These are phyloP conservation scores for Camponotus fellah DNA, from an alignment of 2,888 invertebrate species.

Conservation along the genomic window DNA sequence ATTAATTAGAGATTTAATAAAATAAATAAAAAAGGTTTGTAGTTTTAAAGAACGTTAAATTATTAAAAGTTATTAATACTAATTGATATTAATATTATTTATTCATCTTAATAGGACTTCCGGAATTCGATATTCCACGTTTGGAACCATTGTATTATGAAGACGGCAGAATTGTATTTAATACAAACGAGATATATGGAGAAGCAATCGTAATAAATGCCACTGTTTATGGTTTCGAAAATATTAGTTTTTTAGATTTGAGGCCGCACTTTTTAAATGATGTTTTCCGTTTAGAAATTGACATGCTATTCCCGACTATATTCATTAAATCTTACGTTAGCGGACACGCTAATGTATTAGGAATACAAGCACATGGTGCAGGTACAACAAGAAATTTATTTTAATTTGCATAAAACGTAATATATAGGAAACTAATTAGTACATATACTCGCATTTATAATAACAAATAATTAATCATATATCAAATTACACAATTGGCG, in stretches of 20 bases:
- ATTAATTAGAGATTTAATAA: not conserved
- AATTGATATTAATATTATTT: not conserved
- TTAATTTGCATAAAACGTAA: not conserved
- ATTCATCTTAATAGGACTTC: not conserved
- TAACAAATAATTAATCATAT: too few species aligned
- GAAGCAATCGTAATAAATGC: not conserved
- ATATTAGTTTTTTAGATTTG: not conserved
- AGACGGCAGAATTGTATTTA: not conserved
- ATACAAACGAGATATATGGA: not conserved
- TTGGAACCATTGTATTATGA: not conserved
- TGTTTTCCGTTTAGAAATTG: not conserved
- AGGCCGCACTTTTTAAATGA: not conserved
- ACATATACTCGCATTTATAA: too few species aligned
- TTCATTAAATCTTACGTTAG: not conserved
- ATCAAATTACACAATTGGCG: too few species aligned
- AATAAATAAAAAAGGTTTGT: not conserved
- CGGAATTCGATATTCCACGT: slow-evolving; percentile 21
- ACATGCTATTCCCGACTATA: not conserved
- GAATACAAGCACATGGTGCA: not conserved
- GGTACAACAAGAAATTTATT: not conserved
- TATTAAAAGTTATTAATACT: not conserved
- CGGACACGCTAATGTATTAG: not conserved
- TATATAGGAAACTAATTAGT: not conserved
- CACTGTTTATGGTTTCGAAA: not conserved
- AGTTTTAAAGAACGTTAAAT: not conserved